Evolutionary conservation across 2,888 invertebrate species (phyloP).

Genomic region (Frankliniella intonsa): DNA sequence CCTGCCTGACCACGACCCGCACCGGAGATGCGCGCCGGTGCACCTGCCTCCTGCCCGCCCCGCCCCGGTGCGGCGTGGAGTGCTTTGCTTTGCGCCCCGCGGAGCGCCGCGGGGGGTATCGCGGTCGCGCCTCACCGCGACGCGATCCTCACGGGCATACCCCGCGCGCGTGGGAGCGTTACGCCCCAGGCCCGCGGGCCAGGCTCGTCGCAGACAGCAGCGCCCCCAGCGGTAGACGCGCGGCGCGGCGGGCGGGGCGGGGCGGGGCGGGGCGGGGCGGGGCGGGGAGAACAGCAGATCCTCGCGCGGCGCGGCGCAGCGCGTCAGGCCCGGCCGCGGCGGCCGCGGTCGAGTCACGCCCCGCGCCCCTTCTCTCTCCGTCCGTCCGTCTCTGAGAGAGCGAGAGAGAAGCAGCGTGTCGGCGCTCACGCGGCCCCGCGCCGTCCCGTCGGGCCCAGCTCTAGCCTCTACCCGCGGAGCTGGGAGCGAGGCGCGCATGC

Average conservation of each 20-base stretch:
- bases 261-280: not conserved
- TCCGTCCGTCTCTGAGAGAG: no score
- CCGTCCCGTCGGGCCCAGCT: no score
- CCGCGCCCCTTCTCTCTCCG: not conserved
- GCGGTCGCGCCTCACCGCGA: not conserved
- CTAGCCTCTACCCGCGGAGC: no score
- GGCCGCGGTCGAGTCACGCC: not conserved
- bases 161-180: not conserved
- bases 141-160: not conserved
- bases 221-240: not conserved
- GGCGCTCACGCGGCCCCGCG: no score
- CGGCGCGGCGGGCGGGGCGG: not conserved
- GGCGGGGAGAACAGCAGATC: not conserved
- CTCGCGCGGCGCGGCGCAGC: not conserved
- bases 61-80: no score
- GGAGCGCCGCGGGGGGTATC: not conserved
- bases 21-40: constrained; percentile 7
- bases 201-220: not conserved
- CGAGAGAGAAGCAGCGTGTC: no score
- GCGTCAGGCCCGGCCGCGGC: not conserved
- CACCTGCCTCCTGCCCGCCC: not conserved
- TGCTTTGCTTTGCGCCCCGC: no score
- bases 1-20: not conserved
- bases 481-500: no score
- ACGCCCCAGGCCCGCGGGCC: not conserved